Evolutionary conservation across 2,113 vertebrate genomes (phyloP), one percentile per base, ranked within the genome.

Genomic region (Laticauda colubrina): DNA sequence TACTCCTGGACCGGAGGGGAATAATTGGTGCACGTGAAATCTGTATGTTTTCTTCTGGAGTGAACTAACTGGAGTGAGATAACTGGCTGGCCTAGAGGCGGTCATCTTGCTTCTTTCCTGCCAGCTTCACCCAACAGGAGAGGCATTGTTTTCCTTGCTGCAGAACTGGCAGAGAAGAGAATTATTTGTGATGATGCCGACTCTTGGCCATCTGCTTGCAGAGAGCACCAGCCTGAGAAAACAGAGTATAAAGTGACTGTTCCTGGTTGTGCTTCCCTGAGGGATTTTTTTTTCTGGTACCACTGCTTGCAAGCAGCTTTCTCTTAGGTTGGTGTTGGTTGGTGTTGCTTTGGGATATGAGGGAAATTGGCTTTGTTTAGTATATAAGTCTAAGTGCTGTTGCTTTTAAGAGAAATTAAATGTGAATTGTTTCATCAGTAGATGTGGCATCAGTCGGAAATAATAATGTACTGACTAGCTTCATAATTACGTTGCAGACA

Each of bases 101-200:
- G 88, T 57, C 23, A 4, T 55, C 69, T 90, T 23, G 7, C 0
- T 75, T 56, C 85, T 1, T 11, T 4, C 0, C 87, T 96, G 87
- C 92, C 90, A 90, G 94, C 75, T n/a, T 85, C 93, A 29, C 75
- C 39, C 90, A 88, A 69, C 88, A 87, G 92, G 55, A 29, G 87
- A 89, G 88, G 53, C 88, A 92, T 96, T 95, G 95, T 94, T 93
- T 88, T 91, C n/a, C 91, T 92, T 94, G 57, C 96, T 95, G 92
- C 93, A 92, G 97, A 94, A 95, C 95, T 97, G 96, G 95, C 86
- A 92, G 94, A 97, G 94, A 94, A 94, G 96, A 97, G 97, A 97
- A 97, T 96, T 95, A 95, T 95, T 95, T 96, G 96, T 95, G 90
- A 89, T 90, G n/a, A 56, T 88, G 94, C 94, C 24, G 39, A 93